These are phyloP conservation scores for Carposina sasakii DNA, from an alignment of 1,140 invertebrate species.

Conservation along the genomic window DNA sequence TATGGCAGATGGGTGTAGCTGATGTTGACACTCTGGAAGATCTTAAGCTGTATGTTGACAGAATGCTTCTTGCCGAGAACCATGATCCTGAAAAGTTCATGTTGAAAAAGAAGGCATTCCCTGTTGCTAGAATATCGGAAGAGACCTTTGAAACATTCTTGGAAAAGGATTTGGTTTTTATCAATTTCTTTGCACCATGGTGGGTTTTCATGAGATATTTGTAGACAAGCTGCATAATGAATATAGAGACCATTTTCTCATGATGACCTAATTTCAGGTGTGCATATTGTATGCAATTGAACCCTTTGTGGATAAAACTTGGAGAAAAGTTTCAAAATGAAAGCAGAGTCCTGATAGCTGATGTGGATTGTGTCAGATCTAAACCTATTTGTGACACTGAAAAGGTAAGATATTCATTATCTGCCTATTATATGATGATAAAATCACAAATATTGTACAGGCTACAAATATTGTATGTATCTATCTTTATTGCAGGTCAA, in stretches of 20 bases:
- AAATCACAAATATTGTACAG: neutral
- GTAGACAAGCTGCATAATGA: neutral
- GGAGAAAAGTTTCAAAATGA: slow-evolving; percentile 58
- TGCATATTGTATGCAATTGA: slow-evolving; percentile 63
- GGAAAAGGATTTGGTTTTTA: slow-evolving; percentile 59
- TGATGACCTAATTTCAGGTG: slow-evolving; percentile 37
- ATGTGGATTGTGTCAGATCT: slow-evolving; percentile 56
- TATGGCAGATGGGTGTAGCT: slow-evolving; percentile 46
- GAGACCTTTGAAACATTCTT: slow-evolving; percentile 63
- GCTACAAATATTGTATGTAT: neutral
- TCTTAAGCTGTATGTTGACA: slow-evolving; percentile 49
- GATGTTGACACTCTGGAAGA: slow-evolving; percentile 37
- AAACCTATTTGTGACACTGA: slow-evolving; percentile 54
- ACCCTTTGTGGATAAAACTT: slow-evolving; percentile 53
- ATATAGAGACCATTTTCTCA: neutral
- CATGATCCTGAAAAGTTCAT: slow-evolving; percentile 64
- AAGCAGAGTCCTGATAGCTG: slow-evolving; percentile 51
- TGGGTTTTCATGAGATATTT: slow-evolving; percentile 15
- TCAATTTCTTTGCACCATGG: slow-evolving; percentile 65
- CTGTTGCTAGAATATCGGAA: slow-evolving; percentile 61
- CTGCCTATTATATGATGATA: neutral
- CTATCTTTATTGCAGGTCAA: slow-evolving; percentile 44
- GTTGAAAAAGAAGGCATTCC: slow-evolving; percentile 56
- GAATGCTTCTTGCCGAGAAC: slow-evolving; percentile 58
- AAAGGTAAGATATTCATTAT: slow-evolving; percentile 35